phyloP scores from a whole-genome alignment of 2,797 vertebrate genomes.

The Fistularia tabacaria region DNA sequence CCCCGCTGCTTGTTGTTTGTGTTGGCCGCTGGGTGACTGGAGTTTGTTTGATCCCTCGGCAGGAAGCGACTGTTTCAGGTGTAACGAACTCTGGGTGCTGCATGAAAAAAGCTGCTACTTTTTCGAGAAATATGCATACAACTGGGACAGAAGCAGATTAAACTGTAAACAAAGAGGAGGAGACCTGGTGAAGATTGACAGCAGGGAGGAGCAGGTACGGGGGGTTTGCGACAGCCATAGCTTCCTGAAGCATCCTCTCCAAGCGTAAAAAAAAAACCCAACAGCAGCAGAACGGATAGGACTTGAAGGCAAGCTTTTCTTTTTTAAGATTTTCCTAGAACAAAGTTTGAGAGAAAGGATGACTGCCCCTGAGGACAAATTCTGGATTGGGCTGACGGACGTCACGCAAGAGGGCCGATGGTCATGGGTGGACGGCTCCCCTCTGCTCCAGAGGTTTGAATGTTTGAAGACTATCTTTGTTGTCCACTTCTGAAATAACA shows the following conservation, averaged over 20 bases:
- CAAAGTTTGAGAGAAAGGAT: accelerated
- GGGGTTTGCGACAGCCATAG: not conserved
- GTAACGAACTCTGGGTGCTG: conserved; percentile 16
- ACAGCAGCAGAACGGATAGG: too few species aligned
- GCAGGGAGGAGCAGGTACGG: conserved; percentile 44
- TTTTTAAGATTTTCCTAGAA: conserved; percentile 27
- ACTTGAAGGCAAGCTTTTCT: not conserved
- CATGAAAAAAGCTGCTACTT: conserved; percentile 27
- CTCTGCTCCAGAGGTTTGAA: not conserved
- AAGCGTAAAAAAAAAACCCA: too few species aligned
- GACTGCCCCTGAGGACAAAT: accelerated
- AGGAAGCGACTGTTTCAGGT: accelerated
- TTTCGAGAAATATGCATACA: accelerated
- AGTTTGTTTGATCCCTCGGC: conserved; percentile 12
- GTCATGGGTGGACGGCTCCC: conserved; percentile 47
- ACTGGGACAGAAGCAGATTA: not conserved
- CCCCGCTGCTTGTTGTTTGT: too few species aligned
- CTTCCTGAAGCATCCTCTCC: too few species aligned
- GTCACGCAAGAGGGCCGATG: conserved; percentile 8
- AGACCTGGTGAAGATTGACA: conserved; percentile 54
- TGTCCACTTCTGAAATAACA: not conserved
- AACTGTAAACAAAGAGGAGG: accelerated
- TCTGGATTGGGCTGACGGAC: conserved; percentile 67
- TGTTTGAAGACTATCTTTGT: not conserved
- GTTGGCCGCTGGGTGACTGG: not conserved